These are phyloP conservation scores for Drosophila tropicalis DNA, from an alignment of 1,140 invertebrate genomes.

Conservation along the genomic window DNA sequence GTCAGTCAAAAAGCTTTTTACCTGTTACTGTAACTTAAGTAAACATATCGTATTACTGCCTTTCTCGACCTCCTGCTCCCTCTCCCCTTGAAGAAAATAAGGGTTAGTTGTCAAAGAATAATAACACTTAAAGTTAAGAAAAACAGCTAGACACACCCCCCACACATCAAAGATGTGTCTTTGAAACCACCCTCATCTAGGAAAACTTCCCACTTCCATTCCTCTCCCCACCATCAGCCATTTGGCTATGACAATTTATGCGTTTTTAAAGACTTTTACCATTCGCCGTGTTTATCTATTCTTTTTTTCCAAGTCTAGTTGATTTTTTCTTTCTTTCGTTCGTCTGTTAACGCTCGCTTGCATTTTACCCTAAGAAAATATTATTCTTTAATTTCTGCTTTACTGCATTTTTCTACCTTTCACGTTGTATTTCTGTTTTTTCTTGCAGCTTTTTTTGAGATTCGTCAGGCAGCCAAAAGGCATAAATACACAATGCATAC, in stretches of 20 bases:
- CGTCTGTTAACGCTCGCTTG: slow-evolving; percentile 62
- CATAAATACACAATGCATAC: slow-evolving; percentile 70
- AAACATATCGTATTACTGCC: slow-evolving; percentile 70
- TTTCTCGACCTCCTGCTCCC: background rate
- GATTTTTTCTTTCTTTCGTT: slow-evolving; percentile 12
- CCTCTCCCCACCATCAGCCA: slow-evolving; percentile 11
- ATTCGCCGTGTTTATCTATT: slow-evolving; percentile 29
- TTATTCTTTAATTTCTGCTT: slow-evolving; percentile 78
- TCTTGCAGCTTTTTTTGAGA: slow-evolving; percentile 14
- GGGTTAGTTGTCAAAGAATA: slow-evolving; percentile 70
- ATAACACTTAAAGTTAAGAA: slow-evolving; percentile 69
- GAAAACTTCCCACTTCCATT: background rate
- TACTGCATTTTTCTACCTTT: slow-evolving; percentile 57
- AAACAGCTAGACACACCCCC: slow-evolving; percentile 15
- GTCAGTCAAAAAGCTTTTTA: slow-evolving; percentile 61
- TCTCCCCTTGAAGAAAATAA: slow-evolving; percentile 32
- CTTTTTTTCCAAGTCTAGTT: slow-evolving; percentile 27
- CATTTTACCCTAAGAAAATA: slow-evolving; percentile 73
- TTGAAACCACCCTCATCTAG: slow-evolving; percentile 5
- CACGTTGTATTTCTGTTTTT: slow-evolving; percentile 10
- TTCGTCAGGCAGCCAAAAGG: slow-evolving; percentile 58
- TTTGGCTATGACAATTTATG: slow-evolving; percentile 68
- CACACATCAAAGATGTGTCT: slow-evolving; percentile 6
- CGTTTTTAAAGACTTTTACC: slow-evolving; percentile 68
- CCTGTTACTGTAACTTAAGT: slow-evolving; percentile 48